Evolutionary conservation across 53 echinoderm and acorn worm species (phyloP).

Genomic region (Stichopus horrens): DNA sequence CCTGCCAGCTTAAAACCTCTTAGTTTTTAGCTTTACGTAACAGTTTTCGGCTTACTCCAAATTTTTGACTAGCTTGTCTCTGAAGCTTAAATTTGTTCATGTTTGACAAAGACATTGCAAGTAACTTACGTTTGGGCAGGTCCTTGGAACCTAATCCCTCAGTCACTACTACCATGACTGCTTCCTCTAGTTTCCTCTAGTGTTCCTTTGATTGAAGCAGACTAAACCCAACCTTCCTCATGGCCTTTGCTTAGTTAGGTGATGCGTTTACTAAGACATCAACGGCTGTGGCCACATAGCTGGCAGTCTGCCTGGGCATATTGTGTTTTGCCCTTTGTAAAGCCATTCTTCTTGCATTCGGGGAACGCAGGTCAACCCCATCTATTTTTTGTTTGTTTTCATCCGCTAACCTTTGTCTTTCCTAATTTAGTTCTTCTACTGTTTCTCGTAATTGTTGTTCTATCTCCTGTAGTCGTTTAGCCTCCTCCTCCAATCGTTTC

Average conservation of each 20-base stretch:
- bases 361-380: not conserved
- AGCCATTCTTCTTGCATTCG: too few relatives aligned
- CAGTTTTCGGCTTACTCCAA: constrained; percentile 46
- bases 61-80: constrained; percentile 31
- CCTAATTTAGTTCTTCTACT: constrained; percentile 30
- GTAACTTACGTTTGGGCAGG: not conserved
- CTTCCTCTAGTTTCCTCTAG: not conserved
- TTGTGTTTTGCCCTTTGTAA: too few relatives aligned
- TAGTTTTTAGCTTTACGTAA: constrained; percentile 27
- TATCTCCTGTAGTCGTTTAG: constrained; percentile 1
- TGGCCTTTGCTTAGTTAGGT: too few relatives aligned
- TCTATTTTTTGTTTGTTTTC: constrained; percentile 15
- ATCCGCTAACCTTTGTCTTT: constrained; percentile 24
- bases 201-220: too few relatives aligned
- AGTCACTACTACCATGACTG: not conserved
- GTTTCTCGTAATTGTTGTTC: not conserved
- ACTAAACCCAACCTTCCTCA: too few relatives aligned
- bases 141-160: not conserved
- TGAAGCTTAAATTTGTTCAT: constrained; percentile 15
- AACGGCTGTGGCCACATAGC: too few relatives aligned
- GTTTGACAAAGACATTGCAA: not conserved
- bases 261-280: too few relatives aligned
- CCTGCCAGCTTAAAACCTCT: constrained; percentile 30
- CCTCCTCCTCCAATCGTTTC: constrained; percentile 28
- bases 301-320: too few relatives aligned